Conservation (phyloP, 2,888 invertebrate genomes). For the Desoria tigrina region DNA sequence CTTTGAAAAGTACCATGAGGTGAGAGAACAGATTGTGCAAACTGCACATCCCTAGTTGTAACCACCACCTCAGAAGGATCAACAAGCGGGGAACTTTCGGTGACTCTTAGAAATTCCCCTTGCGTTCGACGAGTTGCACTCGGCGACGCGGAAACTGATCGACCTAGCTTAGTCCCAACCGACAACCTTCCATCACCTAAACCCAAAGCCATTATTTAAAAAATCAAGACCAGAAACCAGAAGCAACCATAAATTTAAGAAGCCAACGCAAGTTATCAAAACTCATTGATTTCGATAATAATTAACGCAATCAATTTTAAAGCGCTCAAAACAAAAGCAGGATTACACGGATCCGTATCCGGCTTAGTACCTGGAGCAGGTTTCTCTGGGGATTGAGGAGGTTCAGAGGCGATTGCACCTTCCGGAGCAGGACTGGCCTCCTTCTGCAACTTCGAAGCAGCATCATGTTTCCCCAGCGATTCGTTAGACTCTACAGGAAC, state of each 20-base stretch:
- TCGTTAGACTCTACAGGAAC: slow-evolving; percentile 9
- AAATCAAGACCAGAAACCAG: no score
- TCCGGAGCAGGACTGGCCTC: slow-evolving; percentile 49
- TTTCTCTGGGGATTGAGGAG: slow-evolving; percentile 33
- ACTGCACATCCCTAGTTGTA: slow-evolving; percentile 70
- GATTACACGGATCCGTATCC: no score
- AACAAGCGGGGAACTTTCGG: slow-evolving; percentile 66
- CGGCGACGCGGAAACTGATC: slow-evolving; percentile 45
- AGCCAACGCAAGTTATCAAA: no score
- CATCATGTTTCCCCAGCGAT: slow-evolving; percentile 12
- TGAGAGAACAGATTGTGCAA: slow-evolving; percentile 75
- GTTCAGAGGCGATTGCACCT: slow-evolving; percentile 12
- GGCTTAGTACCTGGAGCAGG: slow-evolving; percentile 24
- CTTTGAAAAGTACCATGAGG: slow-evolving; percentile 65
- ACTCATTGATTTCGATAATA: no score
- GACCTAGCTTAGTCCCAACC: slow-evolving; percentile 39
- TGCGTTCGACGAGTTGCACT: slow-evolving; percentile 51
- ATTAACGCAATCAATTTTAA: no score
- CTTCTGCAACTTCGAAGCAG: slow-evolving; percentile 31
- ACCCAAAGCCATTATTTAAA: slow-evolving; percentile 14
- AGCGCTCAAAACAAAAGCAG: no score
- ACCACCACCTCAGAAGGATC: slow-evolving; percentile 74
- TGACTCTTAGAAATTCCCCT: slow-evolving; percentile 62
- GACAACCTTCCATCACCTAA: slow-evolving; percentile 46
- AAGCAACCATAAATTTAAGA: no score